These are phyloP conservation scores for Pegea sp. DNA, from an alignment of 23 tunicate species.

Conservation along the genomic window DNA sequence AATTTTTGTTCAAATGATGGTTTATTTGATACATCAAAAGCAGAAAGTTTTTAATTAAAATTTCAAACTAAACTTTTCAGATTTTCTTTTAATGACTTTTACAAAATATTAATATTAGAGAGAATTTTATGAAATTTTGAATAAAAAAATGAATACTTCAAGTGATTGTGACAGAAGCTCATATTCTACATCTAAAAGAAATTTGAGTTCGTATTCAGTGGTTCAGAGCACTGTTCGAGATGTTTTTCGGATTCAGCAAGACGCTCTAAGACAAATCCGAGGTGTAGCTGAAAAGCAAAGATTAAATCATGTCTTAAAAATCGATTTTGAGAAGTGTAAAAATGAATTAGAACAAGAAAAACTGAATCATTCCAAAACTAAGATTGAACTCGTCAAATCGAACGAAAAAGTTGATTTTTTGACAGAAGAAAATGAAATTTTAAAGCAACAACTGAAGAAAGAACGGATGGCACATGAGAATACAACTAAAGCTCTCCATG, in stretches of 20 bases:
- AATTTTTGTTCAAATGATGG: no score
- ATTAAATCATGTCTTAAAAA: conserved; percentile 28
- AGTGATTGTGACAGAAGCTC: no score
- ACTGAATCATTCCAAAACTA: conserved; percentile 51
- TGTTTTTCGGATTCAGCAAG: conserved; percentile 34
- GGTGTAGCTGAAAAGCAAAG: conserved; percentile 30
- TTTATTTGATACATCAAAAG: no score
- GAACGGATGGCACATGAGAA: conserved; percentile 20
- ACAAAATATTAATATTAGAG: no score
- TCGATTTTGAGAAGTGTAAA: conserved; percentile 13
- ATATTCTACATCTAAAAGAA: no score
- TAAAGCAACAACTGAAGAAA: conserved; percentile 26
- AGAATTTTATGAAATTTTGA: no score
- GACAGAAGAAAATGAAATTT: conserved; percentile 30
- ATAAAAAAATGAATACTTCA: no score
- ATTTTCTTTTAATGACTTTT: no score
- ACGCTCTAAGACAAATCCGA: conserved; percentile 19
- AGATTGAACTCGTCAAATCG: conserved; percentile 23
- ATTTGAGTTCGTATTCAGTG: conserved; percentile 35
- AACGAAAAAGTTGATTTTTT: conserved; percentile 24
- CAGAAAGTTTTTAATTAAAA: no score
- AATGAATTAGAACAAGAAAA: conserved; percentile 21
- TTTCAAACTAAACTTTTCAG: no score
- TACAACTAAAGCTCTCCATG: conserved; percentile 14
- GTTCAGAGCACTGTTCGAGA: conserved; percentile 41